Conservation (phyloP, 2,113 vertebrate genomes). For the Varanus komodoensis region DNA sequence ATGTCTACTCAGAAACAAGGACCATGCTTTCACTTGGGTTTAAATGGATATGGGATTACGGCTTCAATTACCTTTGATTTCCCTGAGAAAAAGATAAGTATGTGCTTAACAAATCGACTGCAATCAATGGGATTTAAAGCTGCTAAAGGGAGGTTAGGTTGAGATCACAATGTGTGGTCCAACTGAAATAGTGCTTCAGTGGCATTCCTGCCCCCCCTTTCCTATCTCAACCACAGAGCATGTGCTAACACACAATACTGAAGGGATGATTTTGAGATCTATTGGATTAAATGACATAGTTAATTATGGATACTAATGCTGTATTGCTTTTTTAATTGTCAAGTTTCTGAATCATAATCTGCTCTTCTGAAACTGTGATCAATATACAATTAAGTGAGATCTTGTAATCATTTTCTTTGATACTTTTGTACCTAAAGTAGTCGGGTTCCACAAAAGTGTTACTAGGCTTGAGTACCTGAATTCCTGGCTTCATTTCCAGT, state of each 20-base stretch:
- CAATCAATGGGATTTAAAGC: not conserved
- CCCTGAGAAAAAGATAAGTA: not conserved
- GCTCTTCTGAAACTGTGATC: slow-evolving; percentile 47
- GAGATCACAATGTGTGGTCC: not conserved
- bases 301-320: not conserved
- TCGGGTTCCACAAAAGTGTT: slow-evolving; percentile 32
- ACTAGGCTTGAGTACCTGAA: slow-evolving; percentile 45
- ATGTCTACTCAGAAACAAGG: no score
- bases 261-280: slow-evolving; percentile 30
- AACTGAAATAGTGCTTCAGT: not conserved
- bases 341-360: not conserved
- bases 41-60: no score
- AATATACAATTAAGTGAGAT: slow-evolving; percentile 70
- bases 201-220: not conserved
- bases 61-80: not conserved
- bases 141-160: not conserved
- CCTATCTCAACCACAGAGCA: no score
- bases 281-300: slow-evolving; percentile 32
- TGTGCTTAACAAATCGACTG: not conserved
- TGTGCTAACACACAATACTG: slow-evolving; percentile 12
- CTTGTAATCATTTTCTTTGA: slow-evolving; percentile 33
- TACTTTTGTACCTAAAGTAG: slow-evolving; percentile 61
- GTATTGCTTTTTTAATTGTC: not conserved
- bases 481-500: slow-evolving; percentile 57
- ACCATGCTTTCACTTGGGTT: no score